A percentile compares a stretch with the other conserved stretches of the same genome.
Evolutionary conservation across 1,140 invertebrate species (phyloP).

Genomic region (Sipha flava): DNA sequence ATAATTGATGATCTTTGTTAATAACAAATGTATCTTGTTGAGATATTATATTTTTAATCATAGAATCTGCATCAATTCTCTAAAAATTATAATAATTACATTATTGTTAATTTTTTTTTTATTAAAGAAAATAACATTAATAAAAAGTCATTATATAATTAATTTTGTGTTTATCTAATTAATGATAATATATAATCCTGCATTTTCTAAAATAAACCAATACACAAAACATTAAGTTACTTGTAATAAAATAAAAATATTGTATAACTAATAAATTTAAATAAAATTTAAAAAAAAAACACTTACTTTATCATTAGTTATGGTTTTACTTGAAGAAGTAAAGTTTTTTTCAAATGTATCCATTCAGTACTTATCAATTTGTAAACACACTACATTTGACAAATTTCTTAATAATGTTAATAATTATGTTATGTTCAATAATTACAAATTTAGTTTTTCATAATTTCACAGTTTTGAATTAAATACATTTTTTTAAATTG

Average conservation of each 20-base stretch:
- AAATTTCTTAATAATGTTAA: too few species aligned
- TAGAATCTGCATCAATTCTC: constrained; percentile 38
- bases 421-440: too few species aligned
- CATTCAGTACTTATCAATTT: constrained; percentile 2
- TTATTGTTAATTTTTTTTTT: neutral
- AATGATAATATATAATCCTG: too few species aligned
- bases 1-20: neutral
- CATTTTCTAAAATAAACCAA: too few species aligned
- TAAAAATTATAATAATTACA: constrained; percentile 30
- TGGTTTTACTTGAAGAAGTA: neutral
- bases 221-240: too few species aligned
- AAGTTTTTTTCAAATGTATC: neutral
- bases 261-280: neutral
- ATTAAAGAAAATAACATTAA: too few species aligned
- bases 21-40: constrained; percentile 39
- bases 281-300: neutral
- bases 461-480: too few species aligned
- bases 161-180: too few species aligned
- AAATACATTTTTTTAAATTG: too few species aligned
- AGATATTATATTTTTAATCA: constrained; percentile 38
- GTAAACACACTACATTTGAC: neutral
- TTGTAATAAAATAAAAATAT: too few species aligned
- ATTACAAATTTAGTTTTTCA: too few species aligned
- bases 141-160: too few species aligned
- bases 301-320: constrained; percentile 4